Base-by-base conservation (phyloP, 2,888 invertebrate genomes). In the Rhopalosiphum nymphaeae region DNA sequence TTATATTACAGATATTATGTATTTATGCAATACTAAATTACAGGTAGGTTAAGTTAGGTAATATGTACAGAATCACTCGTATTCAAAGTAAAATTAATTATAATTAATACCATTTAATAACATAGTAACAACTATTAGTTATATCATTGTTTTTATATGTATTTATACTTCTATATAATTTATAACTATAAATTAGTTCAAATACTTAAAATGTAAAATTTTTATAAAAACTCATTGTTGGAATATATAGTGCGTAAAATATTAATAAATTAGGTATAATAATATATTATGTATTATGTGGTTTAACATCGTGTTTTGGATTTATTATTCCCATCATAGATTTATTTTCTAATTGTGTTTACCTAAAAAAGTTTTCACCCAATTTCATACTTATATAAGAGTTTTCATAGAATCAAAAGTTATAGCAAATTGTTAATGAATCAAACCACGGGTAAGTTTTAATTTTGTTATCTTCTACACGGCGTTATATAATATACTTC, bases 371-470 rank as follows among this genome's bases (percentile, higher is more conserved):
- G 49, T 87, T 87, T 85, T 44, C 85, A 5, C 10, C 25, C 10
- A 53, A 87, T 36, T 87, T n/a, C 53, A 53, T 53, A 53, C 87
- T n/a, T 78, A 3, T 49, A n/a, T 3, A 53, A 49, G 21, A 53
- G 87, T 87, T 53, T n/a, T n/a, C 21, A 7, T 21, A 49, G 3
- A 10, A 49, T 49, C n/a, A n/a, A 49, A 53, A 87, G n/a, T 87
- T 87, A 53, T 36, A 49, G n/a, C 21, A 10, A n/a, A 87, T 25
- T 21, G n/a, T 10, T 87, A 53, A 87, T 49, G 53, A 49, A n/a
- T 87, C 87, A 21, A 53, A 53, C 49, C 49, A n/a, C n/a, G 49
- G n/a, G 36, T 49, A 87, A 87, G 87, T 49, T 87, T 53, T 87
- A 87, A 87, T 87, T 87, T 87, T 36, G 10, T 87, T 44, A 44